Evolutionary conservation across 2,113 vertebrate species (phyloP).

Genomic region (Seriola rivoliana): DNA sequence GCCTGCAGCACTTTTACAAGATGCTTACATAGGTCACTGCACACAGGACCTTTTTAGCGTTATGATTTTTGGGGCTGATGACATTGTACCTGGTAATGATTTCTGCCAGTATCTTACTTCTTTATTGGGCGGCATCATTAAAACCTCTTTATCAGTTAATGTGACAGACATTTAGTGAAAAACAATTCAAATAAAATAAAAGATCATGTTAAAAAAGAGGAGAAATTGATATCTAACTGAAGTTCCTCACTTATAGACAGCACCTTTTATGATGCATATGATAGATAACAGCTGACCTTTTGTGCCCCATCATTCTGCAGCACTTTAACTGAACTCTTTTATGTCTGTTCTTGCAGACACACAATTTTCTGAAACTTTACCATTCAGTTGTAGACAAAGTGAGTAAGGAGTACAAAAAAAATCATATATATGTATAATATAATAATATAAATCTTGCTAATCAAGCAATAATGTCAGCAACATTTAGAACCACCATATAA

Average conservation of each 20-base stretch:
- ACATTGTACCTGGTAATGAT: neutral
- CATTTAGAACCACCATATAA: neutral
- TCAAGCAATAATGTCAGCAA: neutral
- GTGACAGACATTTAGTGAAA: neutral
- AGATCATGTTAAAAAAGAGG: neutral
- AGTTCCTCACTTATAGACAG: neutral
- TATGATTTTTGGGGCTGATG: constrained; percentile 2
- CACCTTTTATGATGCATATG: neutral
- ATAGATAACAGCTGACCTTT: no score
- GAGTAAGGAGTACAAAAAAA: no score
- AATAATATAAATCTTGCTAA: no score
- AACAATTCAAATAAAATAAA: neutral
- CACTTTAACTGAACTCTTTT: no score
- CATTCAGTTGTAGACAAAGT: no score
- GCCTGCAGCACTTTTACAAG: constrained; percentile 31
- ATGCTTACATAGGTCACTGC: constrained; percentile 31
- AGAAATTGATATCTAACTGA: neutral
- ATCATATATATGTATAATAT: no score
- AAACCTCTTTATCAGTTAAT: neutral
- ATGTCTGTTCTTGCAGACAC: no score
- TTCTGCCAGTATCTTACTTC: neutral
- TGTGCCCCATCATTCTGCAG: no score
- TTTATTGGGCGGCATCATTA: neutral
- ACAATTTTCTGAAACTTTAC: no score
- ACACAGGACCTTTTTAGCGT: constrained; percentile 13